Conservation (phyloP, 2,797 vertebrate species). For the Eptatretus atami region DNA sequence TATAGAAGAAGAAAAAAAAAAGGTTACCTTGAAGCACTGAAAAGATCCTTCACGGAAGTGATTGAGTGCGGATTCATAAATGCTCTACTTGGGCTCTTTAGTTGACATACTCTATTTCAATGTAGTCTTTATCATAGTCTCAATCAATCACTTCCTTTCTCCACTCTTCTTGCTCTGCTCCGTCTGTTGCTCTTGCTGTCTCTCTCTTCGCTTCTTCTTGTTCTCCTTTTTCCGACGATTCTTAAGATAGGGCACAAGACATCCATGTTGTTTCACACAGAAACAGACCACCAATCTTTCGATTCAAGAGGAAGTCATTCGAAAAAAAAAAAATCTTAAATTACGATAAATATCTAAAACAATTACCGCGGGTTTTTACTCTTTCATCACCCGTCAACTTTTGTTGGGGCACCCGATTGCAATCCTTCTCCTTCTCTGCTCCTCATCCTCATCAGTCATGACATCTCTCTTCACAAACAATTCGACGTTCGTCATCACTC, state of each 20-base stretch:
- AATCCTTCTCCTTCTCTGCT: neutral
- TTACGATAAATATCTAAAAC: too few relatives aligned
- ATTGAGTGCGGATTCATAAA: conserved; percentile 60
- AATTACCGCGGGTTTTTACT: too few relatives aligned
- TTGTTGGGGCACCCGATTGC: too few relatives aligned
- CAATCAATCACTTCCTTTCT: conserved; percentile 15
- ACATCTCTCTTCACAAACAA: neutral
- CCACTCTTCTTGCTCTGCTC: conserved; percentile 18
- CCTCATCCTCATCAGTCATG: neutral
- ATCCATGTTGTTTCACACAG: too few relatives aligned
- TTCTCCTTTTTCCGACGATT: conserved; percentile 45
- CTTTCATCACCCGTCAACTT: too few relatives aligned
- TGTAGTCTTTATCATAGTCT: conserved; percentile 13
- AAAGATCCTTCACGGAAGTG: conserved; percentile 73
- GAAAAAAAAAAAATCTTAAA: too few relatives aligned
- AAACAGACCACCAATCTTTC: too few relatives aligned
- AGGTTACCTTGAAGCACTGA: conserved; percentile 50
- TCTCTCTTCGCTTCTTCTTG: conserved; percentile 48
- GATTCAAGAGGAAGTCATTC: too few relatives aligned
- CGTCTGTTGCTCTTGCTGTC: conserved; percentile 19
- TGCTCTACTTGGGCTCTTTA: conserved; percentile 48
- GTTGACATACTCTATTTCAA: conserved; percentile 63
- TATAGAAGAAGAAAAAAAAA: neutral
- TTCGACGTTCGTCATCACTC: neutral
- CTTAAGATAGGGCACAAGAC: conserved; percentile 19